Percentiles rank a stretch among this genome's conserved stretches.
Evolutionary conservation across 1,140 invertebrate species (phyloP).

Genomic region (Ridgeia piscesae): DNA sequence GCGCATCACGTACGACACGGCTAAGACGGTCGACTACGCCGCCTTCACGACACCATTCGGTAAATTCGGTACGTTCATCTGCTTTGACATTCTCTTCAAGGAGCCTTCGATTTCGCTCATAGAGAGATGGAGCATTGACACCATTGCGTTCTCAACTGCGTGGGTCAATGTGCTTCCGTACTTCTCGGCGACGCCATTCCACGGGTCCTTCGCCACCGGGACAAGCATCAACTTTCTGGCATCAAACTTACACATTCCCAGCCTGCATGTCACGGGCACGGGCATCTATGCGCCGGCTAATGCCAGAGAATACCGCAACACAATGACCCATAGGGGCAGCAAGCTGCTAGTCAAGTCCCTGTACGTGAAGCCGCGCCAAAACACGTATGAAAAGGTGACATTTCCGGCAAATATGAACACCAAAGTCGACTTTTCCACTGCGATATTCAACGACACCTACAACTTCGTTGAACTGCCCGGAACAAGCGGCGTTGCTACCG

Average conservation of each 20-base stretch:
- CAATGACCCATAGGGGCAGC: conserved; percentile 18
- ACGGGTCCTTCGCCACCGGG: conserved; percentile 62
- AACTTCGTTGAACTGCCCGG: conserved; percentile 33
- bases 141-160: conserved; percentile 71
- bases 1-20: neutral
- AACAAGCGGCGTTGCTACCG: conserved; percentile 21
- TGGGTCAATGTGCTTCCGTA: conserved; percentile 77
- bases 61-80: conserved; percentile 76
- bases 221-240: conserved; percentile 64
- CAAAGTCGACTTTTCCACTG: conserved; percentile 15
- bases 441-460: conserved; percentile 25
- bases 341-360: conserved; percentile 40
- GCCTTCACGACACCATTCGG: conserved; percentile 73
- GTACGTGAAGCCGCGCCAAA: conserved; percentile 27
- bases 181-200: conserved; percentile 61
- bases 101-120: conserved; percentile 64
- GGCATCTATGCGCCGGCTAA: conserved; percentile 60
- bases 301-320: conserved; percentile 34
- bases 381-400: neutral
- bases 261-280: conserved; percentile 61
- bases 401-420: neutral
- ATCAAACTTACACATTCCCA: conserved; percentile 61
- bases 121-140: conserved; percentile 62
- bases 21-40: conserved; percentile 30
- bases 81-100: conserved; percentile 74